A percentile compares a stretch with the other conserved stretches of the same genome.
phyloP scores from a whole-genome alignment of 1,140 invertebrate species.

The Euglossa dilemma region DNA sequence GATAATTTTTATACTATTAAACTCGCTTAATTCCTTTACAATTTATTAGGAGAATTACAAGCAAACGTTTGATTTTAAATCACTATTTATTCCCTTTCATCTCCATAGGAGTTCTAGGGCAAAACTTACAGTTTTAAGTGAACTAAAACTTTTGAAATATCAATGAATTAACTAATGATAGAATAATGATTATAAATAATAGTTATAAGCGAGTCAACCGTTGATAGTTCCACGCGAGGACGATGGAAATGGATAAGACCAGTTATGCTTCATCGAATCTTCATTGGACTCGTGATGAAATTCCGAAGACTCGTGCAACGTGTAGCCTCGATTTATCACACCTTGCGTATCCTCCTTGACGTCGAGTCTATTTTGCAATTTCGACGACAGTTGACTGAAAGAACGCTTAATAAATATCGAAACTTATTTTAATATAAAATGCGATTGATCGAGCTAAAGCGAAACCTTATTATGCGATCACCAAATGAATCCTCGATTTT shows the following conservation, averaged over 20 bases:
- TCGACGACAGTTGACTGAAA: conserved; percentile 77
- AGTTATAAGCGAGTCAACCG: conserved; percentile 13
- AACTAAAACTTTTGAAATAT: background rate
- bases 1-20: background rate
- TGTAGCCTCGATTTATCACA: conserved; percentile 77
- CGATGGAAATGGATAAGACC: conserved; percentile 80
- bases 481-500: conserved; percentile 80
- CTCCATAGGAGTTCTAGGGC: conserved; percentile 6
- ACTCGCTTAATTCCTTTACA: background rate
- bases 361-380: conserved; percentile 69
- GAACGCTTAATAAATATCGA: background rate
- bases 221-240: conserved; percentile 70
- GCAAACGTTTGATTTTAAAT: background rate
- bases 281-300: conserved; percentile 65
- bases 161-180: background rate
- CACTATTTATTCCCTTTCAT: background rate
- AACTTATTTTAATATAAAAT: background rate
- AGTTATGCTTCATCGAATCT: conserved; percentile 73
- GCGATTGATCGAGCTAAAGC: background rate
- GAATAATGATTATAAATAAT: background rate
- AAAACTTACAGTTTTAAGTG: background rate
- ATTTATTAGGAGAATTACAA: background rate
- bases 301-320: conserved; percentile 72
- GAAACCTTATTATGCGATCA: conserved; percentile 76
- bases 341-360: conserved; percentile 71